phyloP scores from a whole-genome alignment of 2,888 invertebrate species.

The Atrina japonica region DNA sequence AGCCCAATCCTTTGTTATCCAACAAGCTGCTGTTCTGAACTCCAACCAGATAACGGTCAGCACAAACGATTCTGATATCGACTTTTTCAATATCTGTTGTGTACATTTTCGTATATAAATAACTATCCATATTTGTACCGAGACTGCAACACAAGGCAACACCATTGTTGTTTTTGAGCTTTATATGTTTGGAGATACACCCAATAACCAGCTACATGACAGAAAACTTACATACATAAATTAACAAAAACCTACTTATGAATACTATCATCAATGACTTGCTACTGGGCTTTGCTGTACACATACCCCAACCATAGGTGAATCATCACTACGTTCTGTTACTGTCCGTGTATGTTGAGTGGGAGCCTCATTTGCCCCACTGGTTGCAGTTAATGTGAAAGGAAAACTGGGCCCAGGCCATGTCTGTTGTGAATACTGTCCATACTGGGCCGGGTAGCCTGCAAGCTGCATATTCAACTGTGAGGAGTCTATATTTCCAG shows the following conservation, averaged over 20 bases:
- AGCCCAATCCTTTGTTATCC: too few relatives aligned
- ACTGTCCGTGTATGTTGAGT: constrained; percentile 60
- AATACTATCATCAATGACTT: constrained; percentile 86
- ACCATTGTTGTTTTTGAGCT: too few relatives aligned
- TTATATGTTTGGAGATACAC: too few relatives aligned
- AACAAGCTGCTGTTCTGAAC: too few relatives aligned
- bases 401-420: constrained; percentile 68
- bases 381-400: constrained; percentile 58
- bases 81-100: too few relatives aligned
- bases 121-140: too few relatives aligned
- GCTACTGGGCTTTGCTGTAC: constrained; percentile 96
- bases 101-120: too few relatives aligned
- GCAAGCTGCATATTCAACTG: constrained; percentile 80
- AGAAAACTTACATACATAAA: neutral
- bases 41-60: too few relatives aligned
- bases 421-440: constrained; percentile 66
- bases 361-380: constrained; percentile 53
- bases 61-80: too few relatives aligned
- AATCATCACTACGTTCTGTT: constrained; percentile 84
- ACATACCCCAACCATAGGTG: constrained; percentile 93
- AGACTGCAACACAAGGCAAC: too few relatives aligned
- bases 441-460: constrained; percentile 64
- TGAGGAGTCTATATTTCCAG: constrained; percentile 78
- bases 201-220: too few relatives aligned
- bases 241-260: constrained; percentile 28